Base-by-base conservation (phyloP, 1,140 invertebrate species). In the Lycorma delicatula region DNA sequence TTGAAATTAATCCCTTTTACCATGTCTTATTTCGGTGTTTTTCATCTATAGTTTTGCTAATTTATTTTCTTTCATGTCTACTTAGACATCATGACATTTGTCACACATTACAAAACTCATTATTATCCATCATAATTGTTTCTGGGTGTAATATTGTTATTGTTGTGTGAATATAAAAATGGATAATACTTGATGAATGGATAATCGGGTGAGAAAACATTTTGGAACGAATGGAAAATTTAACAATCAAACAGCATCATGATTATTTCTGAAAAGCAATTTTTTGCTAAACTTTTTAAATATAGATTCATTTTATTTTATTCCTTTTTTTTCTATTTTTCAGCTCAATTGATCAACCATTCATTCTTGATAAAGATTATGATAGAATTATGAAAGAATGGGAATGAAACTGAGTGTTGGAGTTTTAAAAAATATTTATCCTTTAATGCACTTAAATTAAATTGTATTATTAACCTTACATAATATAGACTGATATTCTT, bases 371-470 rank as follows among this genome's bases (percentile, higher is more conserved):
- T 63, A 80, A 84, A 44, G 88, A 92, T 59, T 93, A 88, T 75
- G 87, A 91, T 60, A 74, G 77, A 59, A 81, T 91, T 7, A 82
- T 85, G 73, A 85, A 86, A 64, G 88, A 91, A 67, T 93, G 91
- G 91, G 81, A 86, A 66, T 90, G 77, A 77, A 61, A 56, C n/a
- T n/a, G n/a, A n/a, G n/a, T n/a, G n/a, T n/a, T n/a, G n/a, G n/a
- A n/a, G n/a, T n/a, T n/a, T n/a, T n/a, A n/a, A n/a, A n/a, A n/a
- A n/a, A n/a, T n/a, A n/a, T n/a, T n/a, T n/a, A n/a, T n/a, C n/a
- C n/a, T n/a, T n/a, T n/a, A n/a, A n/a, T n/a, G n/a, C n/a, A n/a
- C n/a, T n/a, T n/a, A n/a, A n/a, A n/a, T n/a, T n/a, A n/a, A n/a
- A n/a, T n/a, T n/a, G n/a, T n/a, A n/a, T n/a, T n/a, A n/a, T n/a